These are phyloP conservation scores for Panthera uncia DNA, from an alignment of 2,113 vertebrate species.

Conservation along the genomic window DNA sequence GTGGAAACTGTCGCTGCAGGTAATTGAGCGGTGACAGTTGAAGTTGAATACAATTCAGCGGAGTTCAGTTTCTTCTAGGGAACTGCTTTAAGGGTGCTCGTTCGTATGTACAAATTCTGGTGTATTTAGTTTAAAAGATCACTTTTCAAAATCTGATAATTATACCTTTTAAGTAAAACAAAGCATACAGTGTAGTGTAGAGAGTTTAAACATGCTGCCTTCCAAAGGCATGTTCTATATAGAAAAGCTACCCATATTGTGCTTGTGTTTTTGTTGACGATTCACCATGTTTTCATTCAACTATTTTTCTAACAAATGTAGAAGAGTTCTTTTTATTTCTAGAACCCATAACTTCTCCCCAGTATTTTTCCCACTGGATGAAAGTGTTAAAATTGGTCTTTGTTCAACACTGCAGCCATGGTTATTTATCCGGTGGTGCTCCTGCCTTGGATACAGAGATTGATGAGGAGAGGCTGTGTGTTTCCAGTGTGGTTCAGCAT, in stretches of 20 bases:
- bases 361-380: neutral
- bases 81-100: neutral
- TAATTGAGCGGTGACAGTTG: neutral
- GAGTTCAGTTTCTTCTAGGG: neutral
- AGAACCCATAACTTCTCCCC: neutral
- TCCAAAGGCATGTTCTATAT: neutral
- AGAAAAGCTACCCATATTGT: neutral
- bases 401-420: neutral
- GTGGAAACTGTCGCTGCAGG: neutral
- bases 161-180: slow-evolving; percentile 17
- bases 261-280: slow-evolving; percentile 25
- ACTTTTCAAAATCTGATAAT: neutral
- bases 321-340: neutral
- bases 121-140: slow-evolving; percentile 4
- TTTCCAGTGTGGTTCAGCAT: neutral
- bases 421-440: neutral
- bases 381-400: neutral
- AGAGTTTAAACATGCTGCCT: neutral
- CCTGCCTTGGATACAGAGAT: neutral
- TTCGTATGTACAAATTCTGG: neutral
- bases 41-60: neutral
- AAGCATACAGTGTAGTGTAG: neutral
- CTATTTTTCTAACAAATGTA: neutral
- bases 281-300: neutral
- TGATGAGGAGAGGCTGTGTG: neutral